These are phyloP conservation scores for Crioceris asparagi DNA, from an alignment of 2,888 invertebrate genomes.

Conservation along the genomic window DNA sequence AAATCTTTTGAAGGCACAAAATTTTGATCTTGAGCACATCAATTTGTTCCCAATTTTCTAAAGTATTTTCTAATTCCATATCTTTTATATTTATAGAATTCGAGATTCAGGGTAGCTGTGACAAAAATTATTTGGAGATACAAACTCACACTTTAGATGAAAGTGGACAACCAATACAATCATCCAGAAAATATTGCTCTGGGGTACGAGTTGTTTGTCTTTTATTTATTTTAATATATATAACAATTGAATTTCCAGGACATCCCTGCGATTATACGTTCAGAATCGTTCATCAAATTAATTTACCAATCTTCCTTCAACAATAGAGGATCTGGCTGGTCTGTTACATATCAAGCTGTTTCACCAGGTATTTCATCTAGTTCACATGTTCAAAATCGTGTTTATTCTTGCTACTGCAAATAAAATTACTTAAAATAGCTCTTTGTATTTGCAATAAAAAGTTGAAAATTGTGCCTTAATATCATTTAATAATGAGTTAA, in stretches of 20 bases:
- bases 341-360: conserved; percentile 21
- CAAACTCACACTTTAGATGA: conserved; percentile 22
- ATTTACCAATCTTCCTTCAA: conserved; percentile 22
- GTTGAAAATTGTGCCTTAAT: too few species aligned
- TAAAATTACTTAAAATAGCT: too few species aligned
- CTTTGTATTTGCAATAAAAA: too few species aligned
- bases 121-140: conserved; percentile 53
- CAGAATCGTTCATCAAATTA: conserved; percentile 18
- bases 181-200: background rate
- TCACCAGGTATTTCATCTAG: conserved; percentile 13
- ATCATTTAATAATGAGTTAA: too few species aligned
- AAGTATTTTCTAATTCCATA: too few species aligned
- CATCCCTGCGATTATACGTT: conserved; percentile 19
- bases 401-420: too few species aligned
- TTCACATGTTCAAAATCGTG: background rate
- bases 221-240: conserved; percentile 5
- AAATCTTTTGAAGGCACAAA: too few species aligned
- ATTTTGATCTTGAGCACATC: too few species aligned
- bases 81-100: too few species aligned
- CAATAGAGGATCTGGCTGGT: conserved; percentile 27
- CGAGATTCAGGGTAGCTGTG: conserved; percentile 50
- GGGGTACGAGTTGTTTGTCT: background rate
- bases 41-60: too few species aligned
- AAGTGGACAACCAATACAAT: too few species aligned
- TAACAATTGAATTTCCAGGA: conserved; percentile 17